Conservation (phyloP, 1,140 invertebrate genomes). For the Drosophila pseudoobscura region DNA sequence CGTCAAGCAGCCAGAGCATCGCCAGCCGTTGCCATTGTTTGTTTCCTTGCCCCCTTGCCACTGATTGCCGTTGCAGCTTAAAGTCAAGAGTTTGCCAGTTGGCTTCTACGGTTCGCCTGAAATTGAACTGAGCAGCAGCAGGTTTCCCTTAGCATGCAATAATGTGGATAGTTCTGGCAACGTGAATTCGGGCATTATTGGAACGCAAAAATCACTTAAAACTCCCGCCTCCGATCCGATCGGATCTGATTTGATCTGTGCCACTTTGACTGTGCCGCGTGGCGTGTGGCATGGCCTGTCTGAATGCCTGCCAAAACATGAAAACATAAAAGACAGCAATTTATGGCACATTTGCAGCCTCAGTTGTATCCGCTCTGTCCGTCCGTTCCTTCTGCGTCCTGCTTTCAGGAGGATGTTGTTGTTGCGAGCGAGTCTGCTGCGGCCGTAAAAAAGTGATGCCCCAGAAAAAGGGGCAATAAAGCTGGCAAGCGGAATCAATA, state of each 20-base stretch:
- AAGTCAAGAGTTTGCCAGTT: neutral
- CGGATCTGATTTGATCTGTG: constrained; percentile 9
- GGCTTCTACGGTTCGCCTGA: too few relatives aligned
- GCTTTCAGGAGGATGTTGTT: too few relatives aligned
- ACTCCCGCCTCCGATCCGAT: too few relatives aligned
- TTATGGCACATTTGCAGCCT: constrained; percentile 76
- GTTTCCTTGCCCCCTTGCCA: neutral
- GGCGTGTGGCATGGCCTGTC: neutral
- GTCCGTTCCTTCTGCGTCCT: too few relatives aligned
- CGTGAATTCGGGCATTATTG: neutral
- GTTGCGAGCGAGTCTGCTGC: constrained; percentile 51
- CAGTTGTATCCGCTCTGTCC: constrained; percentile 16
- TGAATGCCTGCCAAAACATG: constrained; percentile 46
- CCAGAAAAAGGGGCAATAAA: constrained; percentile 26
- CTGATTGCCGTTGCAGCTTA: too few relatives aligned
- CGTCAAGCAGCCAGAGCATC: constrained; percentile 59
- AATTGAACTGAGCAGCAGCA: too few relatives aligned
- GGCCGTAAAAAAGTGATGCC: constrained; percentile 57
- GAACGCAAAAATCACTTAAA: too few relatives aligned
- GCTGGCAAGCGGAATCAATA: constrained; percentile 43
- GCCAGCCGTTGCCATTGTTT: constrained; percentile 39
- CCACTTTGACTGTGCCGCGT: neutral
- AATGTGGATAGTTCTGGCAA: neutral
- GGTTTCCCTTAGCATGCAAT: neutral
- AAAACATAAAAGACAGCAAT: constrained; percentile 76